These are phyloP conservation scores for Clarias platycephalus DNA, from an alignment of 2,797 vertebrate genomes.

Conservation along the genomic window DNA sequence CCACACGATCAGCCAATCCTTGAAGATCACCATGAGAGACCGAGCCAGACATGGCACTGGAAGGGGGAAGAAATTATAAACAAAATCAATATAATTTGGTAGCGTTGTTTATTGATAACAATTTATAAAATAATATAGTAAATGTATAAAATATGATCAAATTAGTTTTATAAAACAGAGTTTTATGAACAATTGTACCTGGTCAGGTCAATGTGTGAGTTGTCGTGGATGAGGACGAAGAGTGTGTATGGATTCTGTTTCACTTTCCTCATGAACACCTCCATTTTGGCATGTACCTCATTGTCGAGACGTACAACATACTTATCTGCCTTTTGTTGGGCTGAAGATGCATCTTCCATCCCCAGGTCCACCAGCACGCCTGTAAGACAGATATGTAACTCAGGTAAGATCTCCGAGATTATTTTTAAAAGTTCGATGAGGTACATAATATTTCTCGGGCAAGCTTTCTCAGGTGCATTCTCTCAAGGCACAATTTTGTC, in stretches of 20 bases:
- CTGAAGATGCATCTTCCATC: slow-evolving; percentile 82
- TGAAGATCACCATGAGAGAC: slow-evolving; percentile 91
- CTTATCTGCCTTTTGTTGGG: slow-evolving; percentile 87
- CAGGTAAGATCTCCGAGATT: neutral
- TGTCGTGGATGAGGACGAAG: slow-evolving; percentile 96
- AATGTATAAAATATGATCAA: neutral
- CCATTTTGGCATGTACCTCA: slow-evolving; percentile 91
- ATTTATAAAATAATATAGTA: neutral
- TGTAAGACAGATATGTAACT: slow-evolving; percentile 60
- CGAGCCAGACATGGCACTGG: slow-evolving; percentile 88
- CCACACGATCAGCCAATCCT: slow-evolving; percentile 92
- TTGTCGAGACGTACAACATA: slow-evolving; percentile 90
- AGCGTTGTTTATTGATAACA: neutral
- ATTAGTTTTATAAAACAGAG: neutral
- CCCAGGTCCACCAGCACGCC: slow-evolving; percentile 95
- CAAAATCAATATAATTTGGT: neutral
- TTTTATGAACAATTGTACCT: slow-evolving; percentile 73
- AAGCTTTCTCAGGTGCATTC: neutral
- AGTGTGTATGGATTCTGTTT: slow-evolving; percentile 95
- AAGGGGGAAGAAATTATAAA: neutral
- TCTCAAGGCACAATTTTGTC: too few relatives aligned
- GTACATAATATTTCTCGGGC: neutral
- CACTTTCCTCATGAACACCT: slow-evolving; percentile 92
- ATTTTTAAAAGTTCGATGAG: neutral
- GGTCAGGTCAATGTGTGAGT: slow-evolving; percentile 92